Percentiles rank a stretch among this genome's conserved stretches.
Evolutionary conservation across 2,888 invertebrate species (phyloP).

Genomic region (Caenorhabditis sp.): DNA sequence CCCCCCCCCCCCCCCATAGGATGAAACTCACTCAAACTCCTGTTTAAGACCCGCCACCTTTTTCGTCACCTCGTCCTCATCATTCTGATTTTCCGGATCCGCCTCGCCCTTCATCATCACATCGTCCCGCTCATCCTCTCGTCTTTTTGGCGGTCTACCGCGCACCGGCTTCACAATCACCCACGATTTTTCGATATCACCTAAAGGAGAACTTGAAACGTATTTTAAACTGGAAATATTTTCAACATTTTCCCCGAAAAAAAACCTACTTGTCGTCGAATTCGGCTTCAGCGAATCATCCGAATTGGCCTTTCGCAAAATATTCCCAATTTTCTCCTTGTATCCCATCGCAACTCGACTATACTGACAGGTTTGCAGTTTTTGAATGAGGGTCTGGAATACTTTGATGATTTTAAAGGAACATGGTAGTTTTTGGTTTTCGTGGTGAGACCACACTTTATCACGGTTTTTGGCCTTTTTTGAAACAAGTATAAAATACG

Average conservation of each 20-base stretch:
- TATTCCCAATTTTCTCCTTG: conserved; percentile 22
- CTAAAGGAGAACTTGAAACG: too few species aligned
- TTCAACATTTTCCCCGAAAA: not conserved
- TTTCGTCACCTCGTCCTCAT: not conserved
- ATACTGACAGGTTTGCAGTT: conserved; percentile 27
- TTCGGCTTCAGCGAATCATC: conserved; percentile 17
- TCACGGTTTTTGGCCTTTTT: too few species aligned
- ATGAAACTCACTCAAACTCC: not conserved
- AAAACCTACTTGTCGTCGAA: not conserved
- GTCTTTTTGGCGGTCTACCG: conserved; percentile 21
- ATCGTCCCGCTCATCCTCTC: conserved; percentile 8
- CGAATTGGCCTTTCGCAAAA: conserved; percentile 12
- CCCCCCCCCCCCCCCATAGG: too few species aligned
- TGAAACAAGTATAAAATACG: too few species aligned
- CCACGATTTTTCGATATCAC: conserved; percentile 23
- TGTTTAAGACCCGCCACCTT: not conserved
- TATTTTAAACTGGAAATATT: too few species aligned
- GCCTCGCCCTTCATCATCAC: not conserved
- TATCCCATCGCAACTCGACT: conserved; percentile 20
- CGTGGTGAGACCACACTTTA: too few species aligned
- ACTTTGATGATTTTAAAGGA: not conserved
- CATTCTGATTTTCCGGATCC: not conserved
- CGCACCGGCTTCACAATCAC: conserved; percentile 12
- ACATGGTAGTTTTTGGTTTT: not conserved
- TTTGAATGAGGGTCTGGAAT: conserved; percentile 15